Evolutionary conservation across 2,888 invertebrate genomes (phyloP), one percentile per base, ranked within the genome.

Genomic region (Aporophyla nigra): DNA sequence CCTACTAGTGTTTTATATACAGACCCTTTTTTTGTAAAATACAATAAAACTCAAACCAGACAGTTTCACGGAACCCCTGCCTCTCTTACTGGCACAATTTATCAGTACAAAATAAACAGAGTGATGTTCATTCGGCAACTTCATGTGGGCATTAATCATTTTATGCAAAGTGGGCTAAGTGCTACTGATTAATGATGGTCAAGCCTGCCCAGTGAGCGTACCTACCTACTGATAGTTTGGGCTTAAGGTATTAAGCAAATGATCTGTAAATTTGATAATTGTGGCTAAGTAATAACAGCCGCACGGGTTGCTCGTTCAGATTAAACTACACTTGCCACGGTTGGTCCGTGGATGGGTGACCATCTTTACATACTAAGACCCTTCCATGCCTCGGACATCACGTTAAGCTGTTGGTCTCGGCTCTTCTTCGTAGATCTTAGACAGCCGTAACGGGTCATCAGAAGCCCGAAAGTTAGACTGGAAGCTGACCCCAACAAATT

Each of bases 101-200:
- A 85, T 81, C 82, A 83, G 83, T 53, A 76, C 87, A 90, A 86
- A 86, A 82, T 83, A 83, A 82, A 86, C 85, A 84, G 78, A 75
- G 79, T 77, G 85, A 86, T 91, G 89, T 92, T 89, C 91, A 87
- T 86, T 82, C 85, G 73, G 68, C 91, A 88, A 88, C 81, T 79
- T 82, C 82, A 83, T 79, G 85, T 68, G 76, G 59, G 88, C 94
- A 96, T 96, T 96, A 95, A 96, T 96, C 96, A 96, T 94, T 95
- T 94, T 95, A 96, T 96, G 96, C 93, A 96, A 96, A 96, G 95
- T 95, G 91, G 86, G 89, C 91, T 95, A 96, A 96, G 96, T 95
- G 94, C 93, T 88, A 27, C 93, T 96, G 96, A 96, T 96, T 93
- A 95, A 96, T 96, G 95, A 94, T 93, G 95, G 95, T 94, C 95